Evolutionary conservation across 2,113 vertebrate species (phyloP).

Genomic region (Stigmatopora nigra): DNA sequence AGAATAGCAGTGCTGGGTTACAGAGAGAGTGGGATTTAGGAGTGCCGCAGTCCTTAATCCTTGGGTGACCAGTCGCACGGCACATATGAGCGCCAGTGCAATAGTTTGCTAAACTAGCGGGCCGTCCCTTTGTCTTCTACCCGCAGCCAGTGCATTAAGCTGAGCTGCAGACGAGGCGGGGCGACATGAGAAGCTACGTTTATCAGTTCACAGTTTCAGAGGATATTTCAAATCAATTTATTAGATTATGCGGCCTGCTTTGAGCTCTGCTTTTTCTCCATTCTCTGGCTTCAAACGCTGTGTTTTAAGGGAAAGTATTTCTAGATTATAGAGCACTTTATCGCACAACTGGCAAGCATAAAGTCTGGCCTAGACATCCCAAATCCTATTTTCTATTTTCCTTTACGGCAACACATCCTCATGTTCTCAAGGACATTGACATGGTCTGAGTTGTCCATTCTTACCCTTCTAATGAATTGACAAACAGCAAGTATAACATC

Average conservation of each 20-base stretch:
- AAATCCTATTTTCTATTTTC: slow-evolving; percentile 67
- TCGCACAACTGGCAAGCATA: slow-evolving; percentile 62
- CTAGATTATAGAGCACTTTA: slow-evolving; percentile 66
- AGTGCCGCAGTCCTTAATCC: slow-evolving; percentile 49
- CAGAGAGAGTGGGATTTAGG: slow-evolving; percentile 34
- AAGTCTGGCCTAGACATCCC: slow-evolving; percentile 64
- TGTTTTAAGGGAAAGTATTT: slow-evolving; percentile 67
- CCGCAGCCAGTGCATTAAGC: slow-evolving; percentile 43
- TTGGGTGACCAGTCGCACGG: slow-evolving; percentile 56
- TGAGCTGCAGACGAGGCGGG: slow-evolving; percentile 48
- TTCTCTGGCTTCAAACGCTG: slow-evolving; percentile 53
- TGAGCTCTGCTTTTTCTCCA: slow-evolving; percentile 58
- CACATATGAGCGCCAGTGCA: slow-evolving; percentile 53
- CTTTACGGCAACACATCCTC: slow-evolving; percentile 52
- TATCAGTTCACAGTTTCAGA: slow-evolving; percentile 73
- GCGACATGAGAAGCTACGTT: slow-evolving; percentile 57
- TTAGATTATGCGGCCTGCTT: slow-evolving; percentile 72
- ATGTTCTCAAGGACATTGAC: slow-evolving; percentile 63
- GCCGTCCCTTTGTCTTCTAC: slow-evolving; percentile 55
- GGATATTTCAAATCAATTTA: slow-evolving; percentile 77
- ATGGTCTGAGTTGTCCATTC: slow-evolving; percentile 26
- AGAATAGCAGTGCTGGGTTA: slow-evolving; percentile 53
- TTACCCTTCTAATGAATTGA: slow-evolving; percentile 22
- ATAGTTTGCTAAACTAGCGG: slow-evolving; percentile 54
- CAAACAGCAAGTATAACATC: background rate